Evolutionary conservation across 1,140 invertebrate genomes (phyloP), one percentile per base, ranked within the genome.

Genomic region (Cotesia chilonis): DNA sequence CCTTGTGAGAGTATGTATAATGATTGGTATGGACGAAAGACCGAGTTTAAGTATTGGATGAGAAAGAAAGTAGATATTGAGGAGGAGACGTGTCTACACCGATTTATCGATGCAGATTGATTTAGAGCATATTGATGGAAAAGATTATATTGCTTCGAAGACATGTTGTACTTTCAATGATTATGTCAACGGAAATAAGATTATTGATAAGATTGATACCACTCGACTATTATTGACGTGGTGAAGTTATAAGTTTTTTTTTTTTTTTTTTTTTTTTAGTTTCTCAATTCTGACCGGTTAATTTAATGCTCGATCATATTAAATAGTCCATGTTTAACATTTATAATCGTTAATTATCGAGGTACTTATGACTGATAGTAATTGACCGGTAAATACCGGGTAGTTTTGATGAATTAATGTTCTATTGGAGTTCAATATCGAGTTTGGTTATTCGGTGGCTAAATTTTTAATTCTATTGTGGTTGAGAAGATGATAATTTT

Each of bases 71-170:
- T 37, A 63, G 10, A 37, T 10, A n/a, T 63, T n/a, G 4, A 59
- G 67, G 67, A 66, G 52, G 54, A 20, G 64, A 54, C 37, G 38
- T 55, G 38, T 70, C 63, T 60, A 57, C 51, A 59, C 20, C 76
- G 79, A 79, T 78, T 80, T 80, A 78, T 77, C 74, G 78, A 74
- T 79, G 78, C 71, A 78, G 80, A 84, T 84, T 84, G 82, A 83
- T 83, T 84, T 83, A 81, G 73, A 81, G 76, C 78, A 76, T 77
- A 73, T 60, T 75, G 17, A 71, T 20, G 37, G 64, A 57, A 55
- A 14, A 75, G 74, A 75, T 75, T 75, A 75, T 64, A 72, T 66
- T 59, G 38, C 71, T 51, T 51, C 10, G 6, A 7, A 55, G 66
- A 68, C 66, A 68, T 59, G 57, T 1, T 63, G 28, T 38, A 35